Base-by-base conservation (phyloP, 1,140 invertebrate genomes). In the Cheumatopsyche charites region DNA sequence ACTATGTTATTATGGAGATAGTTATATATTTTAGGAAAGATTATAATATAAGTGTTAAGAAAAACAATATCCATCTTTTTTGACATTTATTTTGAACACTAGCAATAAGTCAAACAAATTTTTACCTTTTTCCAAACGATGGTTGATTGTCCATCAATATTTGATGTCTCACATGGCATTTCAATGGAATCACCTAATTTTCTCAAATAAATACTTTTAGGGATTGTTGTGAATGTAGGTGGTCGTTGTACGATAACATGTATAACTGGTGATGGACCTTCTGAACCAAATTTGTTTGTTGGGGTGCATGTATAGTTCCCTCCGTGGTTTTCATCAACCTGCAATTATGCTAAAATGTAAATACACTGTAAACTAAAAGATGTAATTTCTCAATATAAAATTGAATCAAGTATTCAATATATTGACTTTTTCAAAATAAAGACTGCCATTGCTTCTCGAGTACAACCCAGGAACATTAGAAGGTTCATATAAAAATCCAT, bases 251-350 rank as follows among this genome's bases (percentile, higher is more conserved):
- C 95, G 77, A 95, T 87, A 73, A 98, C 95, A 78, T 92, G 90
- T 80, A 97, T 96, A 6, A 88, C 86, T 36, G 90, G 89, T 49
- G 95, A 97, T 13, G 92, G 87, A 0, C 94, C 93, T 63, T 91
- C 91, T 4, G 91, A 91, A 19, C 95, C 96, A 76, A 96, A 86
- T 62, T 90, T 88, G 80, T 97, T 98, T 82, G 92, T 95, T 25
- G 96, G 95, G 6, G 93, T 97, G 80, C 96, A 98, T 21, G 90
- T 91, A 82, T 98, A 98, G 74, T 87, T 87, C 19, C 92, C 92
- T 41, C 87, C 89, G 77, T 93, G 91, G 0, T 86, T 89, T 78
- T 93, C 91, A 76, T 89, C 94, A 77, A 90, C 91, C 87, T 58
- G 55, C 21, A 58, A 58, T 26, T 17, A 58, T 23, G 55, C 55